These are phyloP conservation scores for Erpobdella octoculata DNA, from an alignment of 2,888 invertebrate species.

Conservation along the genomic window DNA sequence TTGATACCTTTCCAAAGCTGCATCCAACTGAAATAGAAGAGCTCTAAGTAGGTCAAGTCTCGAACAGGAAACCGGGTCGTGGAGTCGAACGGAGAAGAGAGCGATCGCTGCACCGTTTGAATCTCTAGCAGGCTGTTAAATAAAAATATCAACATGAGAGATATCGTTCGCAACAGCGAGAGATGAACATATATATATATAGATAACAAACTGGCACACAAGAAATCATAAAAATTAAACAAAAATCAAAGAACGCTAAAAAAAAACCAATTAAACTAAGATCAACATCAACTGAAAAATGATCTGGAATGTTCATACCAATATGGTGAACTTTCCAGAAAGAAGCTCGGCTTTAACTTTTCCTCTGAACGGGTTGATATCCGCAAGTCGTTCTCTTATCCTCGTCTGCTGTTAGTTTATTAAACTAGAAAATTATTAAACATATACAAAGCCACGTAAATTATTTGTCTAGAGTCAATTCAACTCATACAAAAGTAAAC, in stretches of 20 bases:
- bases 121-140: conserved; percentile 73
- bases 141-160: not conserved
- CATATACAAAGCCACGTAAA: no score
- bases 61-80: conserved; percentile 69
- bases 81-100: conserved; percentile 85
- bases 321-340: conserved; percentile 12
- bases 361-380: not conserved
- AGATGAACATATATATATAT: no score
- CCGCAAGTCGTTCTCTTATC: not conserved
- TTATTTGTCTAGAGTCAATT: no score
- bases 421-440: no score
- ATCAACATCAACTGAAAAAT: not conserved
- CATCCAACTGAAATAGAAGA: conserved; percentile 72
- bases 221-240: no score
- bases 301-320: not conserved
- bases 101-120: conserved; percentile 85
- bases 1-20: conserved; percentile 68
- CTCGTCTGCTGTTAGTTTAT: not conserved
- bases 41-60: conserved; percentile 86
- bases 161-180: no score
- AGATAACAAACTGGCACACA: no score
- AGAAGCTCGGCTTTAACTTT: conserved; percentile 1
- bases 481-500: no score
- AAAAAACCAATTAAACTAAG: not conserved
- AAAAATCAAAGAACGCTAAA: no score